Conservation (phyloP, 2,797 vertebrate genomes). For the Acrossocheilus wenchowensis region DNA sequence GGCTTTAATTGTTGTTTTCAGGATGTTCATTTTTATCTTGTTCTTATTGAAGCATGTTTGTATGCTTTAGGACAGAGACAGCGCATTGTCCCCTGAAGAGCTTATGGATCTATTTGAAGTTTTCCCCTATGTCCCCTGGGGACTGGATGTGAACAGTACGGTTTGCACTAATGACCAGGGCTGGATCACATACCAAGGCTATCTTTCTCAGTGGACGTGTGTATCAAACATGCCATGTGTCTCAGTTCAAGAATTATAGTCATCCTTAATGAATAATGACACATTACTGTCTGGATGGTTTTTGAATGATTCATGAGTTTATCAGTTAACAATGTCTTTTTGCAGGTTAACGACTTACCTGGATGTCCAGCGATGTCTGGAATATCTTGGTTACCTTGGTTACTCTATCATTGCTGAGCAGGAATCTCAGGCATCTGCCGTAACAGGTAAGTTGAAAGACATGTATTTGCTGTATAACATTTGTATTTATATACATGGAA, state of each 20-base stretch:
- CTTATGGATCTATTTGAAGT: slow-evolving; percentile 92
- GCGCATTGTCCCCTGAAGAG: slow-evolving; percentile 92
- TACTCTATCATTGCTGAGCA: slow-evolving; percentile 95
- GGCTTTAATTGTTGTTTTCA: slow-evolving; percentile 1
- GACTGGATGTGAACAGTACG: slow-evolving; percentile 93
- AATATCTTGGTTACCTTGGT: slow-evolving; percentile 94
- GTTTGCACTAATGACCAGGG: slow-evolving; percentile 93
- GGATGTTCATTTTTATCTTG: not conserved
- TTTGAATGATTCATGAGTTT: not conserved
- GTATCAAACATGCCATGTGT: slow-evolving; percentile 1
- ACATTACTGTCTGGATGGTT: not conserved
- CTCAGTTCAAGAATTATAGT: not conserved
- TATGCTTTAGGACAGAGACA: slow-evolving; percentile 88
- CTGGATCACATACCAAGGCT: slow-evolving; percentile 97
- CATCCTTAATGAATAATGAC: not conserved
- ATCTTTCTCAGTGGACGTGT: slow-evolving; percentile 96
- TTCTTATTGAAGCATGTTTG: not conserved
- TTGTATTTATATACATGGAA: no score
- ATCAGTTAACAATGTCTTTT: not conserved
- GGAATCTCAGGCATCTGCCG: slow-evolving; percentile 91
- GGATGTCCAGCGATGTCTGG: slow-evolving; percentile 93
- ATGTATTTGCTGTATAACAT: not conserved
- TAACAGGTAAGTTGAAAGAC: slow-evolving; percentile 81
- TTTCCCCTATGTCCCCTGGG: slow-evolving; percentile 88
- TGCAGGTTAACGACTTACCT: slow-evolving; percentile 91